Evolutionary conservation across 2,113 vertebrate species (phyloP).

Genomic region (Mastomys coucha): DNA sequence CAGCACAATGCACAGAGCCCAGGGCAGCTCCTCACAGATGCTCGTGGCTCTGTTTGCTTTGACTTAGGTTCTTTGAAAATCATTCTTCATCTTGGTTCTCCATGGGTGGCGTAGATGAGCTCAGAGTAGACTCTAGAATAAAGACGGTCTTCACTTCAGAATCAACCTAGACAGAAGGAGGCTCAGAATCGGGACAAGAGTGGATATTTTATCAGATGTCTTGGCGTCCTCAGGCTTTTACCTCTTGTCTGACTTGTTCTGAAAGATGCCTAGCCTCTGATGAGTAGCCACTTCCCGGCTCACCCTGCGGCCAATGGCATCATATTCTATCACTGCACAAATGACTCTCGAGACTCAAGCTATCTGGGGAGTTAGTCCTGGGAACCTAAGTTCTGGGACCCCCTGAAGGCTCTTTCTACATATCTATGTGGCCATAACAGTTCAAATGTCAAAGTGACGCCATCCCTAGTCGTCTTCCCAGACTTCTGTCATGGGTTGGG

Average conservation of each 20-base stretch:
- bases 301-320: not conserved
- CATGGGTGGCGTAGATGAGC: not conserved
- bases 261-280: not conserved
- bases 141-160: not conserved
- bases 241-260: not conserved
- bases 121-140: not conserved
- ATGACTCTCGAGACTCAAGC: not conserved
- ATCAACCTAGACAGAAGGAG: not conserved
- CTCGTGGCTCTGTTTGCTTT: not conserved
- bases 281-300: not conserved
- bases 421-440: not conserved
- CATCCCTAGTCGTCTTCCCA: not conserved
- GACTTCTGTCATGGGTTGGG: conserved; percentile 8
- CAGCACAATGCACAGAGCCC: not conserved
- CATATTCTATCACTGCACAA: not conserved
- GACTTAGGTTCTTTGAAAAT: not conserved
- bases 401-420: too few relatives aligned
- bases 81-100: not conserved
- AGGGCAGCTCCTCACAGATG: not conserved
- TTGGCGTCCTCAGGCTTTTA: not conserved
- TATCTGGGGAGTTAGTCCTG: not conserved
- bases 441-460: not conserved
- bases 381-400: too few relatives aligned
- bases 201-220: not conserved
- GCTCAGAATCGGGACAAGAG: not conserved